Base-by-base conservation (phyloP, 2,888 invertebrate species). In the Ophion ventricosus region DNA sequence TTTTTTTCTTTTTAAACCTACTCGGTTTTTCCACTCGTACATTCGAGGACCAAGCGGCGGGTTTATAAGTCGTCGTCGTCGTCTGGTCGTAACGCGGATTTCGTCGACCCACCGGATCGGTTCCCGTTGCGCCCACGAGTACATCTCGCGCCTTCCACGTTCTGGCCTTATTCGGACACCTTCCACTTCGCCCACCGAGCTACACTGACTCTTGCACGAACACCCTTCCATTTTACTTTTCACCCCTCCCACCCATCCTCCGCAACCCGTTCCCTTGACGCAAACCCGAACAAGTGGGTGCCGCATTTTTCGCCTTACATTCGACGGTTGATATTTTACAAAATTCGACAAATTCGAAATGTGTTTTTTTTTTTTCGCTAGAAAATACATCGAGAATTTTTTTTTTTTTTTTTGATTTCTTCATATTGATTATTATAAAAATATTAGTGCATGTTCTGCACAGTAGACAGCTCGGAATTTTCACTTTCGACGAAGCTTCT, bases 151-250 rank as follows among this genome's bases (percentile, higher is more conserved):
- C 88, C 89, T 90, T 88, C 89, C 88, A 82, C 87, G 88, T 88
- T 89, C 91, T 91, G 90, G 92, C 92, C 92, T 92, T 93, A 93
- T 92, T 92, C 92, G 92, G 92, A 91, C 90, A 91, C 90, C 92
- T 92, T 92, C 90, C 90, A 89, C 88, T 86, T 91, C 90, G 90
- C 89, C 90, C 90, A 90, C 91, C 86, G 87, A 89, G 88, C 88
- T 86, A 87, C 88, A 85, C 80, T 23, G 56, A 25, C 79, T 79
- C 72, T 78, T 43, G 54, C 84, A 74, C 8, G 35, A 85, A 87
- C 88, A 86, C 80, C 29, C 57, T 35, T 64, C 72, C 80, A 76
- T 43, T 43, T 82, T 73, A 75, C 72, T 40, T 49, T 49, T 64
- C 78, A 54, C 64, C 70, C 59, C 74, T 66, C 77, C 74, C 74